These are phyloP conservation scores for Drosophila histrio DNA, from an alignment of 2,888 invertebrate genomes.

Conservation along the genomic window DNA sequence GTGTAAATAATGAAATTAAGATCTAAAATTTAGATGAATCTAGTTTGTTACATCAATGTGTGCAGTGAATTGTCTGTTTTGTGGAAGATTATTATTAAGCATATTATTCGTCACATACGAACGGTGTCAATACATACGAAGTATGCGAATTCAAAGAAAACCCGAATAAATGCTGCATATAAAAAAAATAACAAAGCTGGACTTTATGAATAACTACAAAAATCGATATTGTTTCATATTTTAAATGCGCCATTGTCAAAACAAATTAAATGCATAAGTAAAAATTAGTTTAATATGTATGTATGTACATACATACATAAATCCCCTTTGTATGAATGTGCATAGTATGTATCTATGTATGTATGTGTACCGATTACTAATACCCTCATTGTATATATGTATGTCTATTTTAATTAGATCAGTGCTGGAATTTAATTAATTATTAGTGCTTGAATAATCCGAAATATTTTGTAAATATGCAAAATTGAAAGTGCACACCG, in stretches of 20 bases:
- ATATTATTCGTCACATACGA: not conserved
- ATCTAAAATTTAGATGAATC: conserved; percentile 6
- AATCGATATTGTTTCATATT: conserved; percentile 53
- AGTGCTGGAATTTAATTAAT: not conserved
- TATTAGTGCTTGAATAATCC: not conserved
- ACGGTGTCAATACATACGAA: not conserved
- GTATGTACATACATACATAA: conserved; percentile 5
- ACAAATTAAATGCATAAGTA: conserved; percentile 6
- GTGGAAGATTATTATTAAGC: not conserved
- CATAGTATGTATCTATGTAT: not conserved
- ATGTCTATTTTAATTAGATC: not conserved
- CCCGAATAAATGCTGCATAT: not conserved
- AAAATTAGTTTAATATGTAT: not conserved
- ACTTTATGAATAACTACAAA: conserved; percentile 29
- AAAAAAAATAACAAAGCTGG: conserved; percentile 20
- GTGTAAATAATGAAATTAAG: conserved; percentile 51
- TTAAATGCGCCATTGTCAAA: conserved; percentile 19
- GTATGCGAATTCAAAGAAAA: conserved; percentile 1
- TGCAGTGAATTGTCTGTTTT: not conserved
- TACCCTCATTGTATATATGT: not conserved
- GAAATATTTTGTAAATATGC: conserved; percentile 1
- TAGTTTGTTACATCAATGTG: not conserved
- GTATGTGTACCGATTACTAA: conserved; percentile 1
- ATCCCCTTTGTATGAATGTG: not conserved
- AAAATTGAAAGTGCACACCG: not conserved